These are phyloP conservation scores for Thysanoteuthis rhombus DNA, from an alignment of 2,888 invertebrate species.

Conservation along the genomic window DNA sequence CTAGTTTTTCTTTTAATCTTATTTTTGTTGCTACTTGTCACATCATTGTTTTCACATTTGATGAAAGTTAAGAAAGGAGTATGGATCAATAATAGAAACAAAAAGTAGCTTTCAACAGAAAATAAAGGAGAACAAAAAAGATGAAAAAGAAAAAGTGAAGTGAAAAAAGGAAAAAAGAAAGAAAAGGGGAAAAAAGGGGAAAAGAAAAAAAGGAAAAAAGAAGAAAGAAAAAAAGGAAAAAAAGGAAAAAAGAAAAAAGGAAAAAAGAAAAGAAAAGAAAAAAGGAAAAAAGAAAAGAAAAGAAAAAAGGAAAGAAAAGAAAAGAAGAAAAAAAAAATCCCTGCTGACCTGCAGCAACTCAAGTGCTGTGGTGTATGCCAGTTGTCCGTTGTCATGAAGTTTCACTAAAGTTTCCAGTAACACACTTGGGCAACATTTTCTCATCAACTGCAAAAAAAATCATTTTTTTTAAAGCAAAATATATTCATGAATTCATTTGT, in stretches of 20 bases:
- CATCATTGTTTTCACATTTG: no score
- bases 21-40: no score
- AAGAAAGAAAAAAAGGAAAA: background rate
- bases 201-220: background rate
- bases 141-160: no score
- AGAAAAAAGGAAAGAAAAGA: background rate
- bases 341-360: slow-evolving; percentile 47
- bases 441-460: slow-evolving; percentile 46
- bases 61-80: no score
- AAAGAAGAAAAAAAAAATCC: slow-evolving; percentile 1
- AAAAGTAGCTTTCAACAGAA: no score
- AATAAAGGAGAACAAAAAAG: no score
- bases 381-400: slow-evolving; percentile 46
- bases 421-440: slow-evolving; percentile 43
- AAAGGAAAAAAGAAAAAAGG: background rate
- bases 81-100: no score
- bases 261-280: background rate
- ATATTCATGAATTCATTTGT: background rate
- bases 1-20: no score
- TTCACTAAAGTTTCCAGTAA: slow-evolving; percentile 47
- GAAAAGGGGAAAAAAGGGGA: background rate
- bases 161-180: background rate
- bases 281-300: background rate
- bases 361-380: slow-evolving; percentile 46
- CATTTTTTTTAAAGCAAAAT: background rate